Percentiles rank a stretch among this genome's conserved stretches.
These are phyloP conservation scores for Equus przewalskii DNA, from an alignment of 2,113 vertebrate species.

Conservation along the genomic window DNA sequence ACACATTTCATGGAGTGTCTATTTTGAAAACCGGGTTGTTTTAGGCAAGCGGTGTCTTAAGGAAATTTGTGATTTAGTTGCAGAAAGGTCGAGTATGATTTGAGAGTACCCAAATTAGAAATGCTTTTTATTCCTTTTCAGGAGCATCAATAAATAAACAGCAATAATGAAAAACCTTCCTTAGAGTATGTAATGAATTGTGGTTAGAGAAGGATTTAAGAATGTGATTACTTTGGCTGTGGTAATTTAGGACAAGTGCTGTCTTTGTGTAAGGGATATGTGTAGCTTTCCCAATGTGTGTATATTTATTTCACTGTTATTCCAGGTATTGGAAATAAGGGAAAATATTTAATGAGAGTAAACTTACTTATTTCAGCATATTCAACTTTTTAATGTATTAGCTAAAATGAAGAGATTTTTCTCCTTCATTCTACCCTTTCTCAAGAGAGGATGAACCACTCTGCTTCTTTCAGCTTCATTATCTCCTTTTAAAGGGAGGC, in stretches of 20 bases:
- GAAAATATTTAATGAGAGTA: background rate
- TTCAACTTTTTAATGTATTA: background rate
- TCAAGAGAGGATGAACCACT: background rate
- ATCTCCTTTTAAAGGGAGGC: background rate
- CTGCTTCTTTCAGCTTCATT: background rate
- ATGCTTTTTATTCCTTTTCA: conserved; percentile 44
- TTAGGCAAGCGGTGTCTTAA: conserved; percentile 20
- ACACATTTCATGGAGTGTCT: background rate
- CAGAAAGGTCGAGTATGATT: background rate
- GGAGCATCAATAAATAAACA: conserved; percentile 48
- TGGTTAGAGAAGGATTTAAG: conserved; percentile 40
- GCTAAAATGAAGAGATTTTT: background rate
- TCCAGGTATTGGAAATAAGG: background rate
- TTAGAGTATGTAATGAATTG: conserved; percentile 26
- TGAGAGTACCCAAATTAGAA: conserved; percentile 5
- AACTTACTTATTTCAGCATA: conserved; percentile 33
- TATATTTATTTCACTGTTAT: background rate
- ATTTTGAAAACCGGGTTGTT: conserved; percentile 31
- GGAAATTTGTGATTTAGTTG: conserved; percentile 65
- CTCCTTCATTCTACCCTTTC: background rate
- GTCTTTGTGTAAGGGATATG: background rate
- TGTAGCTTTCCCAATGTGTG: background rate
- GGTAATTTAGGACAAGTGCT: background rate
- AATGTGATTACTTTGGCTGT: conserved; percentile 36
- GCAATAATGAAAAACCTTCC: conserved; percentile 44